Conservation (phyloP, 2,113 vertebrate species). For the Malurus elegans region DNA sequence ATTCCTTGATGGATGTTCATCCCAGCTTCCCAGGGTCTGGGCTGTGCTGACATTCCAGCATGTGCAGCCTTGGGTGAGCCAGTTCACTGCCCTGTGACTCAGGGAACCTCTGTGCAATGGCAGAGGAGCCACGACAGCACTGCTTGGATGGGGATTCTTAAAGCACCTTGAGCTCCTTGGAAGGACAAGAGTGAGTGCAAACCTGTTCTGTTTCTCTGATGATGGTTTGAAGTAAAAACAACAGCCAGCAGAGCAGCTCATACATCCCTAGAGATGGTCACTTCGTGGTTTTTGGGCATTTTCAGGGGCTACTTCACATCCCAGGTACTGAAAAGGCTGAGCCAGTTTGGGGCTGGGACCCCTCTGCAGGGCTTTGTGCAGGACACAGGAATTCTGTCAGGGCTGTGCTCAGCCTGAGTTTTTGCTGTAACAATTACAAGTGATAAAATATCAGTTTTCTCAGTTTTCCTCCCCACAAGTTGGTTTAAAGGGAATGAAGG, state of each 20-base stretch:
- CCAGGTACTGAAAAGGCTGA: not conserved
- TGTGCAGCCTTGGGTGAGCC: not conserved
- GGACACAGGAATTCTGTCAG: not conserved
- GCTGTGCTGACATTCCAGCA: not conserved
- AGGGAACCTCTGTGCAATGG: not conserved
- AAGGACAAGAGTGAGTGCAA: not conserved
- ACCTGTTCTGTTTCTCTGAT: not conserved
- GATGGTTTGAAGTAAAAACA: not conserved
- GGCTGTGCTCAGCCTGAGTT: not conserved
- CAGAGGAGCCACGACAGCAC: not conserved
- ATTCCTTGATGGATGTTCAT: not conserved
- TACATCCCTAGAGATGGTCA: not conserved
- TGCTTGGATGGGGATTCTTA: not conserved
- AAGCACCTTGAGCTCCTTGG: not conserved
- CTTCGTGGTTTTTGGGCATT: not conserved
- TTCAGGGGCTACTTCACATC: not conserved
- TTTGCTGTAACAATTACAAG: not conserved
- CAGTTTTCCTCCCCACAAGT: not conserved
- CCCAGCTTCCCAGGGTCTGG: not conserved
- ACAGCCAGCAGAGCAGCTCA: not conserved
- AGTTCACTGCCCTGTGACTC: not conserved
- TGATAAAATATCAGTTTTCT: conserved; percentile 4
- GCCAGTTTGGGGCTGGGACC: not conserved
- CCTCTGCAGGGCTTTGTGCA: not conserved
- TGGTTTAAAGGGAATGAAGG: conserved; percentile 1